Base-by-base conservation (phyloP, 2,113 vertebrate species). In the Scatophagus argus region DNA sequence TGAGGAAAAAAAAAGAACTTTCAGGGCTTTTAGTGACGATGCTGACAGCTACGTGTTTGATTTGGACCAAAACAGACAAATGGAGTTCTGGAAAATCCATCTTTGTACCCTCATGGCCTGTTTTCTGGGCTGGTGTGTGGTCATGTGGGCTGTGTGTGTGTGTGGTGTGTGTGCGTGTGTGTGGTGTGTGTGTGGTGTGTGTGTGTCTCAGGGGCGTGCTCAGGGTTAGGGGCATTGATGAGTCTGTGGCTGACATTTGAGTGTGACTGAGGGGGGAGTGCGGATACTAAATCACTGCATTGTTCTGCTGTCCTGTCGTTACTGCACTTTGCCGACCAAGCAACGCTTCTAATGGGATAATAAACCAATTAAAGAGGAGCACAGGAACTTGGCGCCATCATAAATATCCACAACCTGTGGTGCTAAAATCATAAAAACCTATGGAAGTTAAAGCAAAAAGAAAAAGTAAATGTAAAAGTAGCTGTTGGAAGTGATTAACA, bases 161-260 rank as follows among this genome's bases (percentile, higher is more conserved):
- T n/a, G 60, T 23, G n/a, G 34, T 52, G 49, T 60, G 44, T 67
- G 75, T 81, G 72, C n/a, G 65, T 46, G 34, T 62, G 13, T 58
- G 49, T 67, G 86, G n/a, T n/a, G 34, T 52, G 49, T 60, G 44
- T 67, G 75, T 81, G 72, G 65, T 46, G 34, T 62, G 13, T 58
- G 49, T 67, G 86, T 52, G 78, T 90, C 85, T 87, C 89, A 61
- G 76, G 86, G 84, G 84, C 27, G 74, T 75, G 81, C 86, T 84
- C 76, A 59, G 83, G 80, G 85, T 81, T 77, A 66, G 86, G 77
- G 82, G 71, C 87, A 88, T 86, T 71, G 87, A 89, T 87, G 89
- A 87, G 87, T 89, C 82, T 87, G 87, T 60, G 87, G 82, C 72
- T 93, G 89, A 91, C 89, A 91, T 93, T 88, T 91, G 88, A 90